Evolutionary conservation across 2,797 vertebrate genomes (phyloP).

Genomic region (Eptatretus atami): DNA sequence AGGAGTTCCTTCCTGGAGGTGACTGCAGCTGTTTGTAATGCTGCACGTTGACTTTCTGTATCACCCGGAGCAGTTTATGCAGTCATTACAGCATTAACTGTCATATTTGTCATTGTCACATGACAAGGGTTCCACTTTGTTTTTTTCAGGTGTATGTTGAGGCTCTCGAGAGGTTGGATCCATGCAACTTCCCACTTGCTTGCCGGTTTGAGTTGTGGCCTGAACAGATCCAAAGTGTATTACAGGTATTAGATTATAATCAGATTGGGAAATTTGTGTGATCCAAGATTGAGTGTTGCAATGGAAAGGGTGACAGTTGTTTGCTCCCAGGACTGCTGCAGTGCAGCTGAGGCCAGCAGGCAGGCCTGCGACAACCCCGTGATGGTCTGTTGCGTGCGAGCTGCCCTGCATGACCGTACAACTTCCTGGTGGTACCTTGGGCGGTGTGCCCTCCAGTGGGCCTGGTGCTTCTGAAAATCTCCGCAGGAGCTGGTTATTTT

Average conservation of each 20-base stretch:
- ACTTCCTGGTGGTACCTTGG: slow-evolving; percentile 74
- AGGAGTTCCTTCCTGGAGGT: too few species aligned
- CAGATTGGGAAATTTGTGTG: neutral
- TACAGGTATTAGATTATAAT: slow-evolving; percentile 44
- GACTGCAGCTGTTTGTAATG: too few species aligned
- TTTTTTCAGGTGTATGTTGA: slow-evolving; percentile 49
- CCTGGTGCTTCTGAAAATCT: slow-evolving; percentile 65
- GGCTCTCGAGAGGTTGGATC: slow-evolving; percentile 72
- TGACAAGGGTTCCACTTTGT: slow-evolving; percentile 9
- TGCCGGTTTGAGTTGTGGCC: slow-evolving; percentile 76
- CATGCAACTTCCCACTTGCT: slow-evolving; percentile 89
- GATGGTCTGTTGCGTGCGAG: slow-evolving; percentile 80
- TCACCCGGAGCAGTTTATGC: too few species aligned
- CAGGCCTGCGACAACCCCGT: slow-evolving; percentile 65
- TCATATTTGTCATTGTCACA: neutral
- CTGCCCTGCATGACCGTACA: slow-evolving; percentile 81
- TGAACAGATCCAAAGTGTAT: slow-evolving; percentile 57
- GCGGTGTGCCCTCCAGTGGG: slow-evolving; percentile 87
- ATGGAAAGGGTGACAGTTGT: neutral
- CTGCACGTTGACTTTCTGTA: too few species aligned
- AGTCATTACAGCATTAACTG: too few species aligned
- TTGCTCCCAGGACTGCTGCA: slow-evolving; percentile 44
- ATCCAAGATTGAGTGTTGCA: neutral
- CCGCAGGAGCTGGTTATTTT: slow-evolving; percentile 48
- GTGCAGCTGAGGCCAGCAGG: slow-evolving; percentile 87